Evolutionary conservation across 2,888 invertebrate species (phyloP), one percentile per base, ranked within the genome.

Genomic region (Sphaerophoria taeniata): DNA sequence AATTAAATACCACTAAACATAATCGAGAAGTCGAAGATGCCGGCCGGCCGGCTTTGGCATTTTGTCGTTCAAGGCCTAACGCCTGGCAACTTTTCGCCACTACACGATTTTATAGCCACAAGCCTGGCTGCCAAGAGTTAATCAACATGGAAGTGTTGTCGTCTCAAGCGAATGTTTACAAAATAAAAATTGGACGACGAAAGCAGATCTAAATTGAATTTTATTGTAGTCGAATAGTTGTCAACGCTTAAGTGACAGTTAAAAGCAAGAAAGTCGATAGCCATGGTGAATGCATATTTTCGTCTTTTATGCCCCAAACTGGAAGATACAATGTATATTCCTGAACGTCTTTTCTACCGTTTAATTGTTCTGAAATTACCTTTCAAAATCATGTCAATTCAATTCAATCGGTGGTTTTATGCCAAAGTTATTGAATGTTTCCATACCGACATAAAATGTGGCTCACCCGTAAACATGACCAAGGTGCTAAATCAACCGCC

Each of bases 221-320:
- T 72, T 75, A 80, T 72, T 84, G 84, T 84, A 75, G 80, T 75
- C 84, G 55, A 60, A 78, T 71, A 79, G 71, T 67, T 61, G 71
- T 55, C 79, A 49, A 49, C 49, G 16, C 34, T 14, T 24, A 2
- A 24, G 24, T 2, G 24, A 2, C 24, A 24, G 24, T 24, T 24
- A 24, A 24, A 24, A 24, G 24, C 24, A 24, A 24, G 24, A 24
- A 24, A 24, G 24, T 24, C 1, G 24, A 1, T 1, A 24, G 24
- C 24, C 1, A 24, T 24, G 24, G 24, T 24, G 24, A 24, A 24
- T 24, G 24, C 24, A 24, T 24, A n/a, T 24, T 24, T 24, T 24
- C 24, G 24, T 24, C 24, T 24, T 2, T 2, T 24, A 2, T 24
- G 24, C 24, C 24, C 24, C 24, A 24, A 24, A 2, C 2, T 24